Conservation (phyloP, 2,888 invertebrate species). For the Mystacides longicornis region DNA sequence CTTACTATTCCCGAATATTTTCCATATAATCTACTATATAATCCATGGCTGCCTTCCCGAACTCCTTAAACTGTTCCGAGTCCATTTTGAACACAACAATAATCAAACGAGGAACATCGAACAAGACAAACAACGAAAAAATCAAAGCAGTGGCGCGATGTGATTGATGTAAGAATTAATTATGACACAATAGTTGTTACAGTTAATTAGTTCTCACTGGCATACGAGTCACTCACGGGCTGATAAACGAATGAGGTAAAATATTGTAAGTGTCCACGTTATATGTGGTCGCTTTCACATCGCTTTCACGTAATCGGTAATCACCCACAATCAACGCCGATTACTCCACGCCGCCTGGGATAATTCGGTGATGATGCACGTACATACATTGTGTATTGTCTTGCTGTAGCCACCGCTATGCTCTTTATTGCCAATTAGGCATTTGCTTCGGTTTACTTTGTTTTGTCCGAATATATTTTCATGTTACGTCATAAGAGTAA, state of each 20-base stretch:
- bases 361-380: constrained; percentile 4
- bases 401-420: no score
- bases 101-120: no score
- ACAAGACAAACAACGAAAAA: not conserved
- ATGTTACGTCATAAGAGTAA: no score
- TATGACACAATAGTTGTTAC: not conserved
- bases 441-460: no score
- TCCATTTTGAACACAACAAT: constrained; percentile 52
- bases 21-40: constrained; percentile 87
- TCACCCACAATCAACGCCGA: not conserved
- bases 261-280: constrained; percentile 10
- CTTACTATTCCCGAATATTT: constrained; percentile 68
- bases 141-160: not conserved
- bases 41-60: constrained; percentile 82
- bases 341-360: constrained; percentile 3
- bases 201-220: not conserved
- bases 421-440: no score
- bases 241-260: constrained; percentile 14
- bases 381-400: no score
- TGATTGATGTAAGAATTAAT: not conserved
- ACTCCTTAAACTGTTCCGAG: constrained; percentile 67
- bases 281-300: constrained; percentile 19
- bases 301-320: constrained; percentile 21
- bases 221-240: constrained; percentile 3
- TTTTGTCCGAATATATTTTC: no score